Evolutionary conservation across 2,888 invertebrate species (phyloP), one percentile per base, ranked within the genome.

Genomic region (Limulus polyphemus): DNA sequence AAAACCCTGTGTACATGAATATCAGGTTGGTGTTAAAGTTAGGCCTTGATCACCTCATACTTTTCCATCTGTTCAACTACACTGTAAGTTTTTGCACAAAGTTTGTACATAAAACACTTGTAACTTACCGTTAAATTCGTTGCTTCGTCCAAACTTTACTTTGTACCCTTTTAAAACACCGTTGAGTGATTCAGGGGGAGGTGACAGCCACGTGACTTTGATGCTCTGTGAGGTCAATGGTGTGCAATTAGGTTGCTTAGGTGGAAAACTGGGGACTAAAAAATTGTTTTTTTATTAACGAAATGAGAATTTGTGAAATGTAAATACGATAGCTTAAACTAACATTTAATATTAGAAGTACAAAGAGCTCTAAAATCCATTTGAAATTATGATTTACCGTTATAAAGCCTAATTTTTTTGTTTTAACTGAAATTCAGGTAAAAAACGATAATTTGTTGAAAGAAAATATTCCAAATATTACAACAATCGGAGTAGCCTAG

Each of bases 171-270:
- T 92, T 73, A 95, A 90, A 50, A 94, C 86, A 68, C 95, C 95
- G 75, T 95, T 93, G 54, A 94, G 90, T 49, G 92, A 86, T 65
- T 87, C 87, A 1, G 92, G 81, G 49, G 94, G 91, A 0, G 95
- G 95, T 0, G 92, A 90, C 0, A 89, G 86, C 95, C 95, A 97
- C 16, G 90, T 88, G 1, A 95, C 91, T 62, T 92, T 83, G 72
- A 95, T 91, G 1, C 91, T 92, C 77, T 93, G 91, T 3, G 95
- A 92, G 11, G 93, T 93, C 54, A 94, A 81, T 0, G 94, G 90
- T 7, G 90, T 91, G 79, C 94, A 94, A 59, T 88, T 85, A 0
- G 93, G 90, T 72, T 91, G 91, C 70, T 90, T 88, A 0, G 88
- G 88, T 32, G 94, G 93, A 72, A 82, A 82, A 73, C 90, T 90